These are phyloP conservation scores for Oncorhynchus keta DNA, from an alignment of 2,113 vertebrate genomes.

Conservation along the genomic window DNA sequence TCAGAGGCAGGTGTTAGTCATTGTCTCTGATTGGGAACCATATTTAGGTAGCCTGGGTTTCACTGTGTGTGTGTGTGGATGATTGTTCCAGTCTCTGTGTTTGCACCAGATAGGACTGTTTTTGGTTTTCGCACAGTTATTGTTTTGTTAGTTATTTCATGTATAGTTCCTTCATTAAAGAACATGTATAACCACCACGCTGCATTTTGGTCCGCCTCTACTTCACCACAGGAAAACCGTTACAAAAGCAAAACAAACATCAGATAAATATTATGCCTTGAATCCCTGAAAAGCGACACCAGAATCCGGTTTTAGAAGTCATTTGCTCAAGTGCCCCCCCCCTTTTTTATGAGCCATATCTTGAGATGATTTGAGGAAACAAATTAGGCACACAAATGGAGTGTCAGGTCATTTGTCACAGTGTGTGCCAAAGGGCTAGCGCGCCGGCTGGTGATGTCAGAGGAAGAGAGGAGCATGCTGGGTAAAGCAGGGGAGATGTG, in stretches of 20 bases:
- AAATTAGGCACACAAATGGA: slow-evolving; percentile 61
- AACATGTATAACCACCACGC: too few relatives aligned
- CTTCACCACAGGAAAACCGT: too few relatives aligned
- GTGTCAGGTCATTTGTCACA: slow-evolving; percentile 68
- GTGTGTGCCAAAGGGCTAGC: slow-evolving; percentile 39
- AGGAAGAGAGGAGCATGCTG: slow-evolving; percentile 26
- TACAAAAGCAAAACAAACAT: slow-evolving; percentile 10
- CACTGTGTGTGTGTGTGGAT: too few relatives aligned
- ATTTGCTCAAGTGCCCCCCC: not conserved
- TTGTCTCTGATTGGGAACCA: too few relatives aligned
- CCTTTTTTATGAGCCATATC: slow-evolving; percentile 39
- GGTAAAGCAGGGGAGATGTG: slow-evolving; percentile 21
- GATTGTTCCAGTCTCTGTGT: too few relatives aligned
- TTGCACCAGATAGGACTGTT: too few relatives aligned
- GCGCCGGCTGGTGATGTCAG: slow-evolving; percentile 50
- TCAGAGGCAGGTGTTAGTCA: too few relatives aligned
- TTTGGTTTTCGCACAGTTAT: too few relatives aligned
- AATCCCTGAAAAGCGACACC: not conserved
- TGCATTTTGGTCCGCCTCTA: too few relatives aligned
- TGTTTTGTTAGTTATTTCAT: too few relatives aligned
- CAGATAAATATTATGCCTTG: not conserved
- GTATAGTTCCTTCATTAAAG: too few relatives aligned
- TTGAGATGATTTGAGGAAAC: slow-evolving; percentile 67
- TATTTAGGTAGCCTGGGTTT: too few relatives aligned
- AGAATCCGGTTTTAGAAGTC: not conserved